phyloP scores from a whole-genome alignment of 1,140 invertebrate species.

The Nasonia vitripennis region DNA sequence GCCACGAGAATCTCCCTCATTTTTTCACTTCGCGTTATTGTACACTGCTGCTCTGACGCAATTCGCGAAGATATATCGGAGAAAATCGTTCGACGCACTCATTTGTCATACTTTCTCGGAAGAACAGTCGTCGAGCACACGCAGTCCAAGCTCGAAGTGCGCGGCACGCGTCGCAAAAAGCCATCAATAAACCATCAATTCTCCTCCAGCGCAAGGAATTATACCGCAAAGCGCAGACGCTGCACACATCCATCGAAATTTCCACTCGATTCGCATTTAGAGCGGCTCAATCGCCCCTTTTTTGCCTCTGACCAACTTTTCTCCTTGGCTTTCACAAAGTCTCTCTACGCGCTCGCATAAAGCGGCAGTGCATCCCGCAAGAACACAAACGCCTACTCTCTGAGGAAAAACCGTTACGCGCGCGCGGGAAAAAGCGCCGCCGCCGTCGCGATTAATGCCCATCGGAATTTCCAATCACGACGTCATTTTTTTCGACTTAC shows the following conservation, averaged over 20 bases:
- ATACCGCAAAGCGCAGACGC: no score
- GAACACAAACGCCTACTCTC: background rate
- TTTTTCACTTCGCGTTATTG: no score
- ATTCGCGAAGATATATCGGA: no score
- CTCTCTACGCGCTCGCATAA: background rate
- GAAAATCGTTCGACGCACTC: no score
- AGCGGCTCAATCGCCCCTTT: background rate
- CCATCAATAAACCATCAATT: no score
- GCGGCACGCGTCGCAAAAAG: no score
- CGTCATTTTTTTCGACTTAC: background rate
- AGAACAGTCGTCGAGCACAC: no score
- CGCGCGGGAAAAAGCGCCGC: background rate
- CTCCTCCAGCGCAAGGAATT: no score
- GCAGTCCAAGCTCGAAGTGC: no score
- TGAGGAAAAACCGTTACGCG: background rate
- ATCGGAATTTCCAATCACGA: slow-evolving; percentile 3
- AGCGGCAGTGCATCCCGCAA: background rate
- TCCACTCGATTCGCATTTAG: background rate
- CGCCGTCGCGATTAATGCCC: background rate
- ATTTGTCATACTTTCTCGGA: no score
- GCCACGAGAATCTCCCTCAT: no score
- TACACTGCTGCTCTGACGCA: no score
- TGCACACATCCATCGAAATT: background rate
- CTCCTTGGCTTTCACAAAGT: background rate
- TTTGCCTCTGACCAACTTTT: background rate